Conservation (phyloP, 2,797 vertebrate species). For the Chiloscyllium punctatum region DNA sequence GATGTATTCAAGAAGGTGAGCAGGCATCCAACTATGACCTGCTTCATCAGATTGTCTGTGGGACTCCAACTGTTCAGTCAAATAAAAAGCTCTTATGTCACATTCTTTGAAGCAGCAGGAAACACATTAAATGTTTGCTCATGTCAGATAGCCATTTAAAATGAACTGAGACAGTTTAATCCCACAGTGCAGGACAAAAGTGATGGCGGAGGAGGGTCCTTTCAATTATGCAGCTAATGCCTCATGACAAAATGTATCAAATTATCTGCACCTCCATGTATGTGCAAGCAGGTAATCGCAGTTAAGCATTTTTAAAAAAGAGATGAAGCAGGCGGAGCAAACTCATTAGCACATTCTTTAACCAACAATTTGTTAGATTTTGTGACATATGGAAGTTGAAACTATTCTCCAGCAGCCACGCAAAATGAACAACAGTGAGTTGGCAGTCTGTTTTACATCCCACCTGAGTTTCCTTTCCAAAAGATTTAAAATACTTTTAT, state of each 20-base stretch:
- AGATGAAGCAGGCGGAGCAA: background rate
- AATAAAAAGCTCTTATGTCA: conserved; percentile 16
- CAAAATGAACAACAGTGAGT: background rate
- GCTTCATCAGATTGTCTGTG: background rate
- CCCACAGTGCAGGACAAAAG: background rate
- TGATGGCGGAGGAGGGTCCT: background rate
- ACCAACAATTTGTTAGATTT: background rate
- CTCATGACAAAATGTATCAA: background rate
- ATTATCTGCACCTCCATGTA: background rate
- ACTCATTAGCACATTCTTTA: background rate
- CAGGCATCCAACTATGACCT: background rate
- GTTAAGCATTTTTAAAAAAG: background rate
- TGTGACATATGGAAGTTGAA: background rate
- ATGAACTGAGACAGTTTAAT: background rate
- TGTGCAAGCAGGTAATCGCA: background rate
- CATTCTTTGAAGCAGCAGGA: background rate
- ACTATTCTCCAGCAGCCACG: background rate
- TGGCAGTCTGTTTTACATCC: background rate
- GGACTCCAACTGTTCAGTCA: background rate
- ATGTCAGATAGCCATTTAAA: conserved; percentile 13
- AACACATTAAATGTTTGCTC: background rate
- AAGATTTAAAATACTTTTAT: background rate
- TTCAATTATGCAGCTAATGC: background rate
- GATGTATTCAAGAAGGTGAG: background rate
- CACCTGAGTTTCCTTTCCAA: background rate